Base-by-base conservation (phyloP, 2,797 vertebrate genomes). In the Valencia hispanica region DNA sequence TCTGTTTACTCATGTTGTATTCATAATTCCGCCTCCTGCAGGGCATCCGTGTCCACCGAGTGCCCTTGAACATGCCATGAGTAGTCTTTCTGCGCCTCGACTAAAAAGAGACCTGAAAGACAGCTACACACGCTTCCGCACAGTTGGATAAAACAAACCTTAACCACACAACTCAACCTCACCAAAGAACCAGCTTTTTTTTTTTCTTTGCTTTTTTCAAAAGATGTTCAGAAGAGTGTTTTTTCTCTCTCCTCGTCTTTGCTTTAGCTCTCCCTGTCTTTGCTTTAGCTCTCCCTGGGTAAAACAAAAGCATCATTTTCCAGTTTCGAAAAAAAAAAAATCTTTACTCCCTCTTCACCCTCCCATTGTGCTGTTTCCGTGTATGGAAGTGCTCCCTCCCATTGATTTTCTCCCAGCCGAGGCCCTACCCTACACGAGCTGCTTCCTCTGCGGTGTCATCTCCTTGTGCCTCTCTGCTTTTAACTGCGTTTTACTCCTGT, bases 111-210 rank as follows among this genome's bases (percentile, higher is more conserved):
- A 92, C 91, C 86, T 89, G 90, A 94, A 93, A 95, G 94, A 94
- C 94, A 94, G 93, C 92, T 94, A 94, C 94, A 95, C 92, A 89
- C 91, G 91, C 93, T 94, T 94, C 93, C 81, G 93, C 95, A 94
- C 95, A 93, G 93, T 93, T 90, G 94, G 94, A 95, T 95, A 93
- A 96, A 95, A 95, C 94, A 95, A 95, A 95, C 92, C 94, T 91
- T 94, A 95, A 95, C 94, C 92, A 88, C 92, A 90, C 91, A 94
- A 93, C 92, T 95, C 92, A 92, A 90, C 93, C 93, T 94, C 94
- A 94, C 94, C 93, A 95, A 94, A 94, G 92, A 91, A 91, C 80
- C 77, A 80, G 88, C 75, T 78, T 90, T 93, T 86, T 92, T 51
- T 63, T 66, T 55, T 27, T 47, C 70, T 55, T 91, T 91, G n/a